A percentile compares a stretch with the other conserved stretches of the same genome.
Conservation (phyloP, 2,113 vertebrate genomes). For the Nestor notabilis region DNA sequence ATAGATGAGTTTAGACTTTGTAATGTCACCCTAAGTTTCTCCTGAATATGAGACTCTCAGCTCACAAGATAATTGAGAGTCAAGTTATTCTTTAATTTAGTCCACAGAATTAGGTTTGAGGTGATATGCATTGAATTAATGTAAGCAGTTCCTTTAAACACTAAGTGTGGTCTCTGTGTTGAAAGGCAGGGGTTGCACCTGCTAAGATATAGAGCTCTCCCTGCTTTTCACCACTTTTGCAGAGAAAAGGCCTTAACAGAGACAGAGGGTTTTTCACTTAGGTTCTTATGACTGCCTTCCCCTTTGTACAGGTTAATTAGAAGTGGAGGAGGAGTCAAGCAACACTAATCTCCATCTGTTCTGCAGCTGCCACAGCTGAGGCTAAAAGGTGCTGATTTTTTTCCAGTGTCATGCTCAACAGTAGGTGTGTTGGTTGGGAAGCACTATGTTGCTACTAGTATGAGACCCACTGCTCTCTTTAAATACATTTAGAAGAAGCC, state of each 20-base stretch:
- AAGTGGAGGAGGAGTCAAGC: not conserved
- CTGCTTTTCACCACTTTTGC: not conserved
- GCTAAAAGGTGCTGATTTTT: slow-evolving; percentile 1
- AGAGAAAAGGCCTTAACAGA: not conserved
- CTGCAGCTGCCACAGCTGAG: slow-evolving; percentile 3
- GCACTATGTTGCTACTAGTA: not conserved
- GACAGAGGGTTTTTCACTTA: slow-evolving; percentile 11
- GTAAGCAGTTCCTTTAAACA: not conserved
- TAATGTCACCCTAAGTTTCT: not conserved
- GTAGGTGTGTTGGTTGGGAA: not conserved
- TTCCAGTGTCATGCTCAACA: not conserved
- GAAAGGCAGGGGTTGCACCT: slow-evolving; percentile 33
- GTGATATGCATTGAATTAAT: slow-evolving; percentile 2
- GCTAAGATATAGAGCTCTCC: not conserved
- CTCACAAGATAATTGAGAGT: not conserved
- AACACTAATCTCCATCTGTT: slow-evolving; percentile 9
- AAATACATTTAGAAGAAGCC: not conserved
- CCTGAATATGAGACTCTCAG: not conserved
- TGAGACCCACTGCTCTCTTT: not conserved
- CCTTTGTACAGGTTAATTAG: slow-evolving; percentile 27
- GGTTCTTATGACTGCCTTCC: not conserved
- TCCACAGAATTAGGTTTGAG: not conserved
- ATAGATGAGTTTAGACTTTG: not conserved
- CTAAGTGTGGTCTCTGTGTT: slow-evolving; percentile 20
- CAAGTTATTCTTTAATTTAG: not conserved